phyloP scores from a whole-genome alignment of 1,140 invertebrate genomes.

The Drosophila repletoides region DNA sequence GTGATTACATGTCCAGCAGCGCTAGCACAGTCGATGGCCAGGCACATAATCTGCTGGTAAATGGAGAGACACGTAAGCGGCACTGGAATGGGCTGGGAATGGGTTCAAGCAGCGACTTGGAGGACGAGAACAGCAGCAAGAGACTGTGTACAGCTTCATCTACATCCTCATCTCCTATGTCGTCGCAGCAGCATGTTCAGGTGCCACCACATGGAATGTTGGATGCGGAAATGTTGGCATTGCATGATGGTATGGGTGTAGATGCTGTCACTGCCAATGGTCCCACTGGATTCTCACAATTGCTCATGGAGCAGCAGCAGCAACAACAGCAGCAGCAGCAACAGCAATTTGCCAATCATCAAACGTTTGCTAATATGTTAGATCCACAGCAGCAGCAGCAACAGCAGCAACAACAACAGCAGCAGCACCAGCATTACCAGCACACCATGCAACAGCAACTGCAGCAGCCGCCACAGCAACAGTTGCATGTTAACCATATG shows the following conservation, averaged over 20 bases:
- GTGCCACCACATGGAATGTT: slow-evolving; percentile 61
- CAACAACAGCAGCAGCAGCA: slow-evolving; percentile 54
- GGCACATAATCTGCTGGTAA: slow-evolving; percentile 40
- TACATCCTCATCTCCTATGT: slow-evolving; percentile 67
- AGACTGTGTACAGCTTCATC: slow-evolving; percentile 66
- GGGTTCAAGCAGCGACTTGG: slow-evolving; percentile 68
- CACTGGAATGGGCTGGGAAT: slow-evolving; percentile 74
- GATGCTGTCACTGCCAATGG: slow-evolving; percentile 43
- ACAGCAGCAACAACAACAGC: slow-evolving; percentile 47
- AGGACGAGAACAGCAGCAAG: slow-evolving; percentile 71
- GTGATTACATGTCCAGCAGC: slow-evolving; percentile 59
- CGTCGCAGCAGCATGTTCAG: slow-evolving; percentile 60
- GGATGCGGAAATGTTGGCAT: slow-evolving; percentile 65
- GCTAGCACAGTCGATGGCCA: slow-evolving; percentile 45
- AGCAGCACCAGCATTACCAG: slow-evolving; percentile 44
- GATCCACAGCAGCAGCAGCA: slow-evolving; percentile 57
- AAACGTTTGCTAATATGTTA: slow-evolving; percentile 53
- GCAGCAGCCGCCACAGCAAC: slow-evolving; percentile 68
- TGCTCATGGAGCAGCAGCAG: slow-evolving; percentile 66
- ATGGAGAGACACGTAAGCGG: slow-evolving; percentile 62
- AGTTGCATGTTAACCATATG: slow-evolving; percentile 66
- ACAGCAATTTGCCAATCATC: slow-evolving; percentile 56
- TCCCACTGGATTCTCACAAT: slow-evolving; percentile 52
- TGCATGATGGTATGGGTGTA: slow-evolving; percentile 61
- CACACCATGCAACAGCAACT: slow-evolving; percentile 63